Evolutionary conservation across 1,140 invertebrate genomes (phyloP), one percentile per base, ranked within the genome.

Genomic region (Neodiprion virginianus): DNA sequence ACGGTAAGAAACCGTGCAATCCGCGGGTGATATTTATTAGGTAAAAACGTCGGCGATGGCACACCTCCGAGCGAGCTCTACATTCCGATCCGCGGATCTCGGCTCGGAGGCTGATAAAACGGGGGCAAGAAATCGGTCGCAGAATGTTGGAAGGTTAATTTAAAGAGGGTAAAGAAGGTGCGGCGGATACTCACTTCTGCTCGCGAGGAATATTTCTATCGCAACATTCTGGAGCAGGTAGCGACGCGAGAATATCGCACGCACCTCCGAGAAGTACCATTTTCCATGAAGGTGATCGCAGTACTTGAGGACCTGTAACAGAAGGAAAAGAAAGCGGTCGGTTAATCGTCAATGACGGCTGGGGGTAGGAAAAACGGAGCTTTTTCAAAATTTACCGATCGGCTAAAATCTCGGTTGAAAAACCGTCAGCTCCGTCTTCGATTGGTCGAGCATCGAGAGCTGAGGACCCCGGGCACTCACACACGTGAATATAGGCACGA

Each of bases 251-350:
- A 99, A 99, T 80, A 99, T 98, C 50, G 99, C 99, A 17, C 98
- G 93, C 69, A 99, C 97, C 89, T 99, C 98, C 72, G 96, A 97
- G 90, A 99, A 99, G 89, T 99, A 98, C 98, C 98, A 99, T 91
- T 99, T 98, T 78, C 98, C 98, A 87, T 99, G 98, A 5, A 99
- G 90, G 87, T 98, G 96, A 85, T 99, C 98, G 85, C 98, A 98
- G 88, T 99, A 99, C 82, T 97, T 96, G 74, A 99, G 88, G 47
- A 98, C 95, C 96, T 98, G 91, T 12, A 90, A 91, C 80, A 82
- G 72, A 85, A 83, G 74, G 61, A 72, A 74, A 72, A 72, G 48
- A 69, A 81, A 68, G 40, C 8, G 14, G 23, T 47, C 0, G 65
- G 67, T 69, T 69, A 69, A 9, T 10, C 11, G 1, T 21, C 17